Evolutionary conservation across 2,888 invertebrate genomes (phyloP).

Genomic region (Daptonema setosum): DNA sequence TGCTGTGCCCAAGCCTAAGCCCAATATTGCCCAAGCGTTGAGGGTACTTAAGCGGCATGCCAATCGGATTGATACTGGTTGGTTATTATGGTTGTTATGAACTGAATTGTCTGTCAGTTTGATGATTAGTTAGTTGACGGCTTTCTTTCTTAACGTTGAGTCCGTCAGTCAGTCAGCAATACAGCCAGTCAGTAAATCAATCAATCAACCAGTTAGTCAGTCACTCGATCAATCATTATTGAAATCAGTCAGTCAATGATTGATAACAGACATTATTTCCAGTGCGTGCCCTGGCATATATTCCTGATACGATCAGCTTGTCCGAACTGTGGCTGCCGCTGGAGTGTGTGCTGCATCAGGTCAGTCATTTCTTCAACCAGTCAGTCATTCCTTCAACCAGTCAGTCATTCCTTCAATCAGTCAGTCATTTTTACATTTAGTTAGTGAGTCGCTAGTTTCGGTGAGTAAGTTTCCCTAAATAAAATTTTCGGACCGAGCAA

Average conservation of each 20-base stretch:
- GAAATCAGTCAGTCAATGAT: neutral
- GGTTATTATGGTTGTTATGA: neutral
- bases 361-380: no score
- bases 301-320: conserved; percentile 59
- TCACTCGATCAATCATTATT: no score
- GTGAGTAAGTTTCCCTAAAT: no score
- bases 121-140: neutral
- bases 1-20: conserved; percentile 32
- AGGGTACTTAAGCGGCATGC: conserved; percentile 60
- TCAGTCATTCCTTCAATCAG: no score
- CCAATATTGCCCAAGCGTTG: conserved; percentile 57
- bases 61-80: conserved; percentile 53
- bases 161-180: no score
- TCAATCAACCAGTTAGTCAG: no score
- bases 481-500: no score
- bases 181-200: no score
- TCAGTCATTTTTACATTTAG: no score
- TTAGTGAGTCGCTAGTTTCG: no score
- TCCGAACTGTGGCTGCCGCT: conserved; percentile 40
- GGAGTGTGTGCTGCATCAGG: conserved; percentile 54
- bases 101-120: neutral
- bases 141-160: neutral
- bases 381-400: no score
- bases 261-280: neutral
- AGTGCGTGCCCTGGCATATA: conserved; percentile 43